These are phyloP conservation scores for Cyprinodon tularosa DNA, from an alignment of 2,113 vertebrate species.

Conservation along the genomic window DNA sequence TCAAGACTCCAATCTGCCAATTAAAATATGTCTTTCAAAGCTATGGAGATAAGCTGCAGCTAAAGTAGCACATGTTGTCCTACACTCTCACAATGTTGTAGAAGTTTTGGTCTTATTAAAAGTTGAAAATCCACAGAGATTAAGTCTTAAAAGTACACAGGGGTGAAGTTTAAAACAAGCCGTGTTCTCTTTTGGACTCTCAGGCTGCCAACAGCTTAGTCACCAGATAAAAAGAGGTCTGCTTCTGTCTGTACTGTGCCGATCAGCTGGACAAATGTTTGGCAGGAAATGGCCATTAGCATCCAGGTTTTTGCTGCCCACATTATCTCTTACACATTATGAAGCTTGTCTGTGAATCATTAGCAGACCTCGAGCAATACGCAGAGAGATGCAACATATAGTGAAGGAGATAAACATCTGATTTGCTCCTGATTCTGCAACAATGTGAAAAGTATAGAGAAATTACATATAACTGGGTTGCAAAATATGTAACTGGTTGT, in stretches of 20 bases:
- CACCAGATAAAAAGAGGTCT: conserved; percentile 26
- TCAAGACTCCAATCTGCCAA: not conserved
- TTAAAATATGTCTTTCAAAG: not conserved
- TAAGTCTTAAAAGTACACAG: conserved; percentile 18
- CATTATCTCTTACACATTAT: conserved; percentile 27
- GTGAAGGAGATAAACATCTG: not conserved
- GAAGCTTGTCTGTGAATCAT: conserved; percentile 33
- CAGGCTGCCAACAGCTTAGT: conserved; percentile 18
- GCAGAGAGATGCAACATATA: not conserved
- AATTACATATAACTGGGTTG: too few species aligned
- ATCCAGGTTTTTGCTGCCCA: conserved; percentile 48
- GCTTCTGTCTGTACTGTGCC: conserved; percentile 25
- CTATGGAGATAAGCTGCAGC: conserved; percentile 29
- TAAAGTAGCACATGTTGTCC: conserved; percentile 23
- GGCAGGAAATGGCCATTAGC: conserved; percentile 9
- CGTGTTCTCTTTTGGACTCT: conserved; percentile 9
- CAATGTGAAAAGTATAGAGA: too few species aligned
- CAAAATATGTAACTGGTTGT: too few species aligned
- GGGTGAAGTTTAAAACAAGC: conserved; percentile 32
- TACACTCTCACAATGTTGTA: conserved; percentile 25
- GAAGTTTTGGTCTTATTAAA: conserved; percentile 38
- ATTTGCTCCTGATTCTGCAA: not conserved
- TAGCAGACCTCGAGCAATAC: conserved; percentile 1
- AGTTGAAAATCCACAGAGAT: conserved; percentile 24
- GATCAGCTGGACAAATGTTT: conserved; percentile 34